Conservation (phyloP, 64 coral and sea anemone species). For the Trachythela sp. region DNA sequence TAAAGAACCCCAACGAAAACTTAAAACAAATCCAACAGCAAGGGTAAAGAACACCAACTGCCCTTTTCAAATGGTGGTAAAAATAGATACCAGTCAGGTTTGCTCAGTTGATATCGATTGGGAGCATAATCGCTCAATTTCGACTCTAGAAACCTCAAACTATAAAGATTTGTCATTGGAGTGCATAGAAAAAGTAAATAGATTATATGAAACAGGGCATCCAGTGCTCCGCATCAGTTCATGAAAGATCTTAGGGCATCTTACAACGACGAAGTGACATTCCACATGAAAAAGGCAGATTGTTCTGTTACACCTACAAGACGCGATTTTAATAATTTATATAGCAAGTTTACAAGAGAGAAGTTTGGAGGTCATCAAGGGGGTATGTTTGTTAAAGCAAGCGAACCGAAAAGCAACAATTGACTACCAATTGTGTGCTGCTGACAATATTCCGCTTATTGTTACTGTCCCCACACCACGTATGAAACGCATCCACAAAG, state of each 20-base stretch:
- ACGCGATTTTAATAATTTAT: conserved; percentile 55
- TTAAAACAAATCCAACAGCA: conserved; percentile 45
- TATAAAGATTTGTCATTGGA: conserved; percentile 10
- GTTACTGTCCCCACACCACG: conserved; percentile 57
- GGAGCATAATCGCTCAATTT: background rate
- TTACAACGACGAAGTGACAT: conserved; percentile 44
- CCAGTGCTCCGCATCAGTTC: conserved; percentile 47
- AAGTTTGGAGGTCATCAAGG: conserved; percentile 25
- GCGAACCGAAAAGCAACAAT: conserved; percentile 62
- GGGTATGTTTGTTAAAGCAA: conserved; percentile 34
- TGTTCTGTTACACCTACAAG: conserved; percentile 50
- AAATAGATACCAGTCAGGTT: background rate
- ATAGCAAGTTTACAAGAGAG: conserved; percentile 51
- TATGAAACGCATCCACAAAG: conserved; percentile 65
- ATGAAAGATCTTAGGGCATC: conserved; percentile 53
- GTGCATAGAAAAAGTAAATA: background rate
- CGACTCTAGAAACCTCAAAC: background rate
- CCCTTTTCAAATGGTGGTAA: conserved; percentile 27
- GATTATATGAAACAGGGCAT: conserved; percentile 47
- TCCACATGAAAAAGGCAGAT: conserved; percentile 55
- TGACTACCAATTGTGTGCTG: conserved; percentile 63
- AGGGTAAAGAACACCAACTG: background rate
- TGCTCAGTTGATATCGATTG: background rate
- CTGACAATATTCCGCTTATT: conserved; percentile 57
- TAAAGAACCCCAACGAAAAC: conserved; percentile 48